phyloP scores from a whole-genome alignment of 64 coral and sea anemone species.

The Anthopleura sola region DNA sequence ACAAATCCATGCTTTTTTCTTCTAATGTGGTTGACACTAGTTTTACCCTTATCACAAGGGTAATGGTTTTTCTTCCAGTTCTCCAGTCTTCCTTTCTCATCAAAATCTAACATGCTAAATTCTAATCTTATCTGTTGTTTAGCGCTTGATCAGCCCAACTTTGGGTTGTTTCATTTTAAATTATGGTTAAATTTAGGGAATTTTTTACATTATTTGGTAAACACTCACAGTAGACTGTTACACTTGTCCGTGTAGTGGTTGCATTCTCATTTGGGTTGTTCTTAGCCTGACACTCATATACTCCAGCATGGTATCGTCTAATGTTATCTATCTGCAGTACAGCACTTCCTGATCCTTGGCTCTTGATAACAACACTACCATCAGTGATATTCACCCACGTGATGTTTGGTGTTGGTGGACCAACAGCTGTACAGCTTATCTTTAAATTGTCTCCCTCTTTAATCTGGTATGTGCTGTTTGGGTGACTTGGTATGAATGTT shows the following conservation, averaged over 20 bases:
- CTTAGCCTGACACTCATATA: neutral
- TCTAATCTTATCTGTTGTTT: too few species aligned
- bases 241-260: neutral
- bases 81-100: too few species aligned
- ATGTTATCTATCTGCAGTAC: neutral
- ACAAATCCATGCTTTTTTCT: too few species aligned
- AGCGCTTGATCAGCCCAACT: too few species aligned
- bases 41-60: too few species aligned
- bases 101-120: too few species aligned
- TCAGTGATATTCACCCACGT: neutral
- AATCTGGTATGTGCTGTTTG: neutral
- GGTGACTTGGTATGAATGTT: neutral
- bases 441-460: neutral
- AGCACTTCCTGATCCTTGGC: neutral
- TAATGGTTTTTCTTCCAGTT: too few species aligned
- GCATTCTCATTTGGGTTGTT: conserved; percentile 3
- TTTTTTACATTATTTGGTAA: too few species aligned
- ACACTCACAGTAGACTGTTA: conserved; percentile 5
- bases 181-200: too few species aligned
- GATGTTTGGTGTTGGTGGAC: neutral
- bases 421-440: neutral
- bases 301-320: neutral
- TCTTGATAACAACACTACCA: neutral
- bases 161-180: too few species aligned
- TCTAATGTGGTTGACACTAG: too few species aligned